Base-by-base conservation (phyloP, 2,113 vertebrate species). In the Bufo gargarizans region DNA sequence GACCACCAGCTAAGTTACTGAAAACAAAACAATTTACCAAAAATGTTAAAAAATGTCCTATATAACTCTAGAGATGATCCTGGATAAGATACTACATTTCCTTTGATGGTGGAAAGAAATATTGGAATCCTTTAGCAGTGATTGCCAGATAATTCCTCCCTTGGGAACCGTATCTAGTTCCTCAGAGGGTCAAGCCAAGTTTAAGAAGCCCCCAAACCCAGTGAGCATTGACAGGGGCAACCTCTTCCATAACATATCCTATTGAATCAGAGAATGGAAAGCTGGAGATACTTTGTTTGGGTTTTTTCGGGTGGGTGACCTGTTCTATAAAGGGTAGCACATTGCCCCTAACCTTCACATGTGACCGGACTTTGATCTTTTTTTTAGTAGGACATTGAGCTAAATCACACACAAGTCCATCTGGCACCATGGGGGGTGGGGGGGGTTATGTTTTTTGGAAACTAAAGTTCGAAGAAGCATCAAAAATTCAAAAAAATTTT, bases 341-440 rank as follows among this genome's bases (percentile, higher is more conserved):
- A 61, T 71, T 86, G 89, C 89, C 91, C 89, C 88, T 92, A 90
- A 91, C 91, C 91, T 91, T 67, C 65, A 80, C 13, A 63, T 53
- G 47, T 86, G 85, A 86, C 76, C 49, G 77, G 8, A 53, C 63
- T 69, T 49, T 56, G 50, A 63, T 59, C 47, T 47, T 85, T 85
- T 59, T 45, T 53, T 86, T 59, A 53, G 7, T 3, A 50, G 58
- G 13, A 6, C 16, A 63, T 82, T 49, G 79, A 69, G 20, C 63
- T 53, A 7, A 63, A 63, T 20, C 7, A 50, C 12, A 67, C 63
- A 50, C 61, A 58, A 13, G 63, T 71, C 63, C 45, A 53, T 84
- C 82, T 53, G 63, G 82, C 63, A 69, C 55, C 12, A 19, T 1
- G 55, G 16, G 49, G 45, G 74, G 6, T 1, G 12, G 9, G 9